Evolutionary conservation across 2,888 invertebrate species (phyloP).

Genomic region (Machimus atricapillus): DNA sequence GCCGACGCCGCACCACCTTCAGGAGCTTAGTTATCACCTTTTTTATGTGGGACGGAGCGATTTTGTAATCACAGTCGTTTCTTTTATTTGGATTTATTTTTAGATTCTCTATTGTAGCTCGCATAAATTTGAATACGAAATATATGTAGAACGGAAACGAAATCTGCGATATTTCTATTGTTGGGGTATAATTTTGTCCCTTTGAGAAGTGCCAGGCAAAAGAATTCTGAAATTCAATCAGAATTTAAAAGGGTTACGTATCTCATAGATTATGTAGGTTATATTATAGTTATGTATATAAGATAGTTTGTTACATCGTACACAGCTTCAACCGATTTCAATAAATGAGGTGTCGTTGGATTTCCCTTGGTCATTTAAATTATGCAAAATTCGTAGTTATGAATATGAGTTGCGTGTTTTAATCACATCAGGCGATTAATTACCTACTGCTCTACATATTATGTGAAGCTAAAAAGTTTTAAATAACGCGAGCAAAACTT

Average conservation of each 20-base stretch:
- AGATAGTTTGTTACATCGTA: no score
- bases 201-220: background rate
- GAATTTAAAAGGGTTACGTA: background rate
- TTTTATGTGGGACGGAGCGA: background rate
- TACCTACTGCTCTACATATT: no score
- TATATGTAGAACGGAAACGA: background rate
- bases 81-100: background rate
- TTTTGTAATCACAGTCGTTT: background rate
- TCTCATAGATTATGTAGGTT: no score
- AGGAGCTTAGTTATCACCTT: background rate
- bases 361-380: background rate
- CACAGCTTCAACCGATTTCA: background rate
- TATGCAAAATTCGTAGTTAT: no score
- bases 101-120: background rate
- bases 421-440: no score
- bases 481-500: no score
- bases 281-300: no score
- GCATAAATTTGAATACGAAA: background rate
- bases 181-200: background rate
- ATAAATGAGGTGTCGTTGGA: background rate
- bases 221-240: background rate
- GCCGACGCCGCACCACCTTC: background rate
- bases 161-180: background rate
- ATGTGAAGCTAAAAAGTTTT: no score
- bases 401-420: no score